These are phyloP conservation scores for Porphyrio hochstetteri DNA, from an alignment of 2,113 vertebrate genomes.

Conservation along the genomic window DNA sequence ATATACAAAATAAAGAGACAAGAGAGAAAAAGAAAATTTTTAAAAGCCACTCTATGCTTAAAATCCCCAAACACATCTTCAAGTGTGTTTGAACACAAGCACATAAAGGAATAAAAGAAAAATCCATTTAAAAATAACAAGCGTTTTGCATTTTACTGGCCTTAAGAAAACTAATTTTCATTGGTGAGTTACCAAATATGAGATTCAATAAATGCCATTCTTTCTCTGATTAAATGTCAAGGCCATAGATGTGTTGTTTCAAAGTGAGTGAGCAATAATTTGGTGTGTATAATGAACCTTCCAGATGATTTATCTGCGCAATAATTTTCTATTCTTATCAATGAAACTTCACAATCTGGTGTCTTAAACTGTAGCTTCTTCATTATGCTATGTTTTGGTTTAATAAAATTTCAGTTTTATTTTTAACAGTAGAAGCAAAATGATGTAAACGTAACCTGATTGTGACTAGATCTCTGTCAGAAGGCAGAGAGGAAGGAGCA, in stretches of 20 bases:
- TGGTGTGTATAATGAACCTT: conserved; percentile 19
- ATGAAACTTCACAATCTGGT: not conserved
- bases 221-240: conserved; percentile 70
- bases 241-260: conserved; percentile 47
- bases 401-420: not conserved
- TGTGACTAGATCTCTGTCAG: not conserved
- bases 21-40: not conserved
- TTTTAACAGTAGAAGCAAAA: not conserved
- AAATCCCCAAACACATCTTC: not conserved
- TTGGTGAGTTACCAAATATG: not conserved
- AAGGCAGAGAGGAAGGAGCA: not conserved
- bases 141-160: conserved; percentile 27
- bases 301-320: not conserved
- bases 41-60: not conserved
- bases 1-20: not conserved
- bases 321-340: not conserved
- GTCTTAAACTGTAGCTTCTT: not conserved
- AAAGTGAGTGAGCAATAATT: conserved; percentile 54
- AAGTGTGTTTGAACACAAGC: conserved; percentile 1
- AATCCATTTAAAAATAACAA: not conserved
- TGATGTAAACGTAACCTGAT: not conserved
- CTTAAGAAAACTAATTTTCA: conserved; percentile 43
- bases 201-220: conserved; percentile 57
- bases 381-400: not conserved
- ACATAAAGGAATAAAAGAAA: conserved; percentile 10